Evolutionary conservation across 2,797 vertebrate genomes (phyloP).

Genomic region (Melanotaenia parkinsoni): DNA sequence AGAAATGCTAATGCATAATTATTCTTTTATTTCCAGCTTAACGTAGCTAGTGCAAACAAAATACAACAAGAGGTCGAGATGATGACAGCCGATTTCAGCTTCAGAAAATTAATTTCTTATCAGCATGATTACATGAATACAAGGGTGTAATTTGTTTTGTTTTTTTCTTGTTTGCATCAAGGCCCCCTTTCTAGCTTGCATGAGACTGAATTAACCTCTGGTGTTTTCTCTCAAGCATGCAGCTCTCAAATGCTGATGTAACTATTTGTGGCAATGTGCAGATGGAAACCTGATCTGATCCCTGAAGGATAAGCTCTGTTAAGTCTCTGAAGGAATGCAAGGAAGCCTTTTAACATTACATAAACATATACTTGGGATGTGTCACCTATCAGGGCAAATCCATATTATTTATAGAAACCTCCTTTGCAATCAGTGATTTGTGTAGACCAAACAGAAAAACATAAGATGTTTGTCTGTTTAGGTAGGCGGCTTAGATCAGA

Average conservation of each 20-base stretch:
- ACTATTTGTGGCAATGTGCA: conserved; percentile 4
- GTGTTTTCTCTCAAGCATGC: conserved; percentile 30
- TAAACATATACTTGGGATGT: conserved; percentile 7
- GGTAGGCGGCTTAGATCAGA: conserved; percentile 14
- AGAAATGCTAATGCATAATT: conserved; percentile 55
- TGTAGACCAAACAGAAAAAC: conserved; percentile 6
- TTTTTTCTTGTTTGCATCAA: conserved; percentile 23
- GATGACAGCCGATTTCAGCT: conserved; percentile 45
- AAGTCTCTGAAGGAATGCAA: conserved; percentile 21
- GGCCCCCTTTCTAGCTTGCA: conserved; percentile 3
- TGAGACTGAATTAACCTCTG: conserved; percentile 55
- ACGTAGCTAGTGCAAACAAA: conserved; percentile 23
- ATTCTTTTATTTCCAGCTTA: conserved; percentile 61
- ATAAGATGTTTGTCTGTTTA: conserved; percentile 36
- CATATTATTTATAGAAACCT: conserved; percentile 5
- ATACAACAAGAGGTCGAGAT: conserved; percentile 38
- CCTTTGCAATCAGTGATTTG: not conserved
- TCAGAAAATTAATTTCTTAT: conserved; percentile 50
- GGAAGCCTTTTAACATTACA: conserved; percentile 1
- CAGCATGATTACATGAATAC: conserved; percentile 44
- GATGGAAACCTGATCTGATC: conserved; percentile 33
- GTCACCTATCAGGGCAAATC: not conserved
- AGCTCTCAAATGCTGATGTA: conserved; percentile 27
- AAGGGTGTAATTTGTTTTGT: conserved; percentile 23
- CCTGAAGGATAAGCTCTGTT: conserved; percentile 1